Percentiles rank a stretch among this genome's conserved stretches.
Evolutionary conservation across 1,140 invertebrate genomes (phyloP).

Genomic region (Holotrichia oblita): DNA sequence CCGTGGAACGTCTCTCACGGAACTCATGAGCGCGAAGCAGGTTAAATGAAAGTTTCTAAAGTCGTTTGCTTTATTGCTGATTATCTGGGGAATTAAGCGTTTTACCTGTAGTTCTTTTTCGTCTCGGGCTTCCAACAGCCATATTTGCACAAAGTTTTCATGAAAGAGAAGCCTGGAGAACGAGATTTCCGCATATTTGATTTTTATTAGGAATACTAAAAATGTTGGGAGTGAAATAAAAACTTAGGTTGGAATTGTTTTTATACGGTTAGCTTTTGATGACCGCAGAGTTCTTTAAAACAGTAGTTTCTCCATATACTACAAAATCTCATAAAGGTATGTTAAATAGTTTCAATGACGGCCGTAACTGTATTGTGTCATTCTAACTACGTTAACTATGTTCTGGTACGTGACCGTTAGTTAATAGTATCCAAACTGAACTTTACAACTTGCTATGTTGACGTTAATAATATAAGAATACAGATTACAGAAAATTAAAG

Average conservation of each 20-base stretch:
- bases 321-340: no score
- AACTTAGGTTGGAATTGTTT: background rate
- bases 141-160: conserved; percentile 9
- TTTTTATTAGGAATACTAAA: conserved; percentile 12
- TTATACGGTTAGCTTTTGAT: background rate
- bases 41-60: conserved; percentile 32
- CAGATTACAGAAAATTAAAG: no score
- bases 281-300: no score
- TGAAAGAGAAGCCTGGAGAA: background rate
- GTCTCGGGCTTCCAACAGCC: background rate
- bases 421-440: no score
- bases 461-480: no score
- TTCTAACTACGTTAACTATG: no score
- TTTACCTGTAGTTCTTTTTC: conserved; percentile 32
- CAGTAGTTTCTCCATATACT: no score
- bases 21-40: background rate
- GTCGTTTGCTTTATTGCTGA: conserved; percentile 36
- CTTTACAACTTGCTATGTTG: no score
- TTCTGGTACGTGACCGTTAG: no score
- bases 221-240: background rate
- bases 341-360: no score
- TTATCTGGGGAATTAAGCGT: conserved; percentile 27
- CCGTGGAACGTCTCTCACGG: conserved; percentile 17
- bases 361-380: no score
- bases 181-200: background rate